Base-by-base conservation (phyloP, 2,888 invertebrate species). In the Eristalis arbustorum region DNA sequence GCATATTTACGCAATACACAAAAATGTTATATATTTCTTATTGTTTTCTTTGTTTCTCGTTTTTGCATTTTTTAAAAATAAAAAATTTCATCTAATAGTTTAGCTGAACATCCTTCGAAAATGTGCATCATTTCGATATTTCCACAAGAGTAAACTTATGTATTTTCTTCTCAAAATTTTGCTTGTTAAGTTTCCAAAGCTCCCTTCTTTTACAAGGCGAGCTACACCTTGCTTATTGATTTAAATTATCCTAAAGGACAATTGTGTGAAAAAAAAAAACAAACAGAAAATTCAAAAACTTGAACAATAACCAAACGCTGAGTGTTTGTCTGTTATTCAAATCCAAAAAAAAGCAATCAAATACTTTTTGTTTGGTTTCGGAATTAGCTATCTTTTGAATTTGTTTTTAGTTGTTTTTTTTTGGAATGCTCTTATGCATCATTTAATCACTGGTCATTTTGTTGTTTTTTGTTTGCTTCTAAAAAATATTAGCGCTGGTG, bases 101-200 rank as follows among this genome's bases (percentile, higher is more conserved):
- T 88, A 81, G 74, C 84, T 88, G 75, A 79, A 75, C 75, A 68
- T 84, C 72, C 80, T 81, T 88, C 68, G 67, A 83, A 82, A 83
- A 72, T 83, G 77, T 69, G 37, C 6, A n/a, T 74, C 57, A 56
- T 78, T 61, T 67, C 23, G 59, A 25, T 59, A 34, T 11, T 11
- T 8, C 34, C 34, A 34, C 11, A 42, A 42, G n/a, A 42, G 42
- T 42, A n/a, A 13, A 37, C 37, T 75, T 75, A 37, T 34, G 88
- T 91, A 91, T 91, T 91, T 92, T 92, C 67, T 83, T 56, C 6
- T 31, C 6, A 1, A 25, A 72, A 42, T 72, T 25, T 49, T 18
- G 18, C 18, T 42, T 42, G 42, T 37, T 13, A 37, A 37, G 37
- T 37, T 37, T 31, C 13, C 3, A 61, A 72, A 23, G 37, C 25